Base-by-base conservation (phyloP, 2,797 vertebrate genomes). In the Sebastes iracundus region DNA sequence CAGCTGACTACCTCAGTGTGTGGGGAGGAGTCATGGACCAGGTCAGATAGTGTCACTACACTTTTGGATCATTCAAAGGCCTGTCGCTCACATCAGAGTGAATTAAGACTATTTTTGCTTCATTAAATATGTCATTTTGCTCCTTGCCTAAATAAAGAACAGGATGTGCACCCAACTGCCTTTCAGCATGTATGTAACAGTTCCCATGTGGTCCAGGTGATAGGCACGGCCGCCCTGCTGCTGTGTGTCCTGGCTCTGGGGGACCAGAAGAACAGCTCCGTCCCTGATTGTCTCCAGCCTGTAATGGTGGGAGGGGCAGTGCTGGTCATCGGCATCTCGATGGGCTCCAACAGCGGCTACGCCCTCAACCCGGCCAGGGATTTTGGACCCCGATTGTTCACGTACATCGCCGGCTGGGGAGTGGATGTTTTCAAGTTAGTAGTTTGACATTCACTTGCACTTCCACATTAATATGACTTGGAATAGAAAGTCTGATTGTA, bases 331-430 rank as follows among this genome's bases (percentile, higher is more conserved):
- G 96, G 96, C 0, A 66, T 96, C 81, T 94, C 96, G 0, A 96
- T 96, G 96, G 96, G 96, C 20, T 95, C 94, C 23, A 96, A 96
- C 93, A 91, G 95, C 2, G 96, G 96, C 56, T 96, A 96, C 30
- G 93, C 96, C 80, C 80, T 96, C 38, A 96, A 96, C 92, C 96
- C 96, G 0, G 96, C 96, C 59, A 90, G 96, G 35, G 96, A 96
- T 70, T 66, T 96, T 1, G 96, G 96, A 14, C 96, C 96, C 14
- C 91, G 96, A 5, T 23, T 96, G 59, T 95, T 95, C 77, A 92
- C 93, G 0, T 96, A 72, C 79, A 32, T 94, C 0, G 93, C 91
- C 0, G 96, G 96, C 70, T 96, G 96, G 96, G 96, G 96, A 16
- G 71, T 1, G 0, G 92, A 96, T 1, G 96, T 96, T 22, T 96